Base-by-base conservation (phyloP, 2,113 vertebrate species). In the Neopipo cinnamomea region DNA sequence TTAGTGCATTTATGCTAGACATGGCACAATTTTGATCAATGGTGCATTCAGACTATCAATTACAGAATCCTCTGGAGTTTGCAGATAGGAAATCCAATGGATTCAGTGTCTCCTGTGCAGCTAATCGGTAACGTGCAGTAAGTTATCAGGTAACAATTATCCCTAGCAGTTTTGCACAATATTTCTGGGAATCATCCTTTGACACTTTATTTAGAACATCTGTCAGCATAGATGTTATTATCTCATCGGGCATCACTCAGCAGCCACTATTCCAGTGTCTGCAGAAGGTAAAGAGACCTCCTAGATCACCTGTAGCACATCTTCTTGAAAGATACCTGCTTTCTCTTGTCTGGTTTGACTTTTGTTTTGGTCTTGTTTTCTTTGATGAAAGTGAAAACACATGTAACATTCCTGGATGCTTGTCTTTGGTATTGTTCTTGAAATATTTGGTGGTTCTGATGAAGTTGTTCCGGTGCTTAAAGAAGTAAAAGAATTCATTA, bases 161-260 rank as follows among this genome's bases (percentile, higher is more conserved):
- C 42, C 72, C 27, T 56, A 41, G 62, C 37, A 72, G 33, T 79
- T 86, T 84, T 62, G 41, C 21, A 31, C 56, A 22, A 20, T 47
- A 74, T 79, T 94, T 96, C 77, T 94, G 78, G 53, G 63, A 90
- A 58, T 66, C 61, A 46, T 70, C 65, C 58, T 88, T 56, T 89
- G 65, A 73, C 65, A 42, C 52, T 52, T 93, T 85, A 67, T 80
- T 80, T 92, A 63, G 49, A 66, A 49, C 53, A 78, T 80, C 81
- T 81, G 59, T 93, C 91, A 94, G 56, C 77, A 73, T 58, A 35
- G 35, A 30, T 78, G 28, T 92, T 91, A 93, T 87, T 76, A 83
- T 42, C 39, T 81, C 59, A 39, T 62, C 52, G 67, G 70, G 42
- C 52, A 65, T 87, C 78, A 71, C 33, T 94, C 85, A 92, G 49